A percentile compares a stretch with the other conserved stretches of the same genome.
Evolutionary conservation across 2,113 vertebrate species (phyloP).

Genomic region (Meleagris gallopavo): DNA sequence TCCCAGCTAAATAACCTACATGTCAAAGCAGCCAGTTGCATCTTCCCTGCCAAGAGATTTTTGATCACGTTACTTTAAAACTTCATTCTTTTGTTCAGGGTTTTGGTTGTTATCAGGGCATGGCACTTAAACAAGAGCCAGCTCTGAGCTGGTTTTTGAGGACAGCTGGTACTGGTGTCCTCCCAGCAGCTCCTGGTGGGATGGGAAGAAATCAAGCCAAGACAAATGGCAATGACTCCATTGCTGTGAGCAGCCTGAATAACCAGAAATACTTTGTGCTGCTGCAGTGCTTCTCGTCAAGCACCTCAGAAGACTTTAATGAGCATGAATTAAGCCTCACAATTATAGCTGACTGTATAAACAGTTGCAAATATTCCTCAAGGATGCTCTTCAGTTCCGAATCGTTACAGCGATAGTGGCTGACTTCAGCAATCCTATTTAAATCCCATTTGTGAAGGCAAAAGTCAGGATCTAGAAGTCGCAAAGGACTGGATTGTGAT

Average conservation of each 20-base stretch:
- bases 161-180: rapidly evolving
- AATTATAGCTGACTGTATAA: neutral
- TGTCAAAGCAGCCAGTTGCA: slow-evolving; percentile 45
- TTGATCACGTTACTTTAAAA: slow-evolving; percentile 23
- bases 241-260: neutral
- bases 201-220: neutral
- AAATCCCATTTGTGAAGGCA: neutral
- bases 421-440: neutral
- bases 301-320: neutral
- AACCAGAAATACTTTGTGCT: neutral
- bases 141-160: neutral
- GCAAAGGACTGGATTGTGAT: neutral
- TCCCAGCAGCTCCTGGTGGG: neutral
- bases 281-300: neutral
- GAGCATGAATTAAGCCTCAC: neutral
- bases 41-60: slow-evolving; percentile 26
- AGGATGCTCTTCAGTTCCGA: neutral
- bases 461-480: neutral
- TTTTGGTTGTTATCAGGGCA: neutral
- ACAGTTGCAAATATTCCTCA: slow-evolving; percentile 18
- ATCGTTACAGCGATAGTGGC: neutral
- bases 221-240: neutral
- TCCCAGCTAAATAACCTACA: slow-evolving; percentile 61
- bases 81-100: slow-evolving; percentile 22
- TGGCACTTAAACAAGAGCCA: neutral